Base-by-base conservation (phyloP, 2,113 vertebrate species). In the Panthera tigris region DNA sequence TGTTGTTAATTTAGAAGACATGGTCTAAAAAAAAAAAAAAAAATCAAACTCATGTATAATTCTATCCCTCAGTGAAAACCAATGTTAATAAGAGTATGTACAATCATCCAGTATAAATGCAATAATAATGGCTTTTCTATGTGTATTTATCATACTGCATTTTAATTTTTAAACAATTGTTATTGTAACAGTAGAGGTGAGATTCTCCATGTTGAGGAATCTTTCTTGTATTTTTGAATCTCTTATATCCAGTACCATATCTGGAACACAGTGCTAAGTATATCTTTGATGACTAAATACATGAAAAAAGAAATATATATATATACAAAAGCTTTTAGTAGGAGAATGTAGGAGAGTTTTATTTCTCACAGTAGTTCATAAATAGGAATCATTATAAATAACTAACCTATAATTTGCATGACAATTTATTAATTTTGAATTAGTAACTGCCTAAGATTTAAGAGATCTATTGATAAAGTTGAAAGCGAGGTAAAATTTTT, bases 401-500 rank as follows among this genome's bases (percentile, higher is more conserved):
- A 86, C 50, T 90, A 68, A 84, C 36, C n/a, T 48, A 9, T 80
- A 89, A 83, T 92, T 91, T 80, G 81, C 66, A 88, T 94, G 48
- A 29, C 33, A 88, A 3, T 83, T 83, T 61, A 76, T 63, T 95
- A 87, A 86, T 80, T 95, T 95, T 91, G 68, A 48, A 41, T 81
- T 74, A 68, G 52, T 93, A 82, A 74, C 50, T 61, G 10, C 33
- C 45, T 52, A 91, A 41, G 91, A 94, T 95, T 91, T 92, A 66
- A 61, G 91, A 78, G 36, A 89, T 88, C 29, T 79, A 45, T 31
- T 82, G 69, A 61, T 90, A 86, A 66, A 9, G 8, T 81, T 74
- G 61, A 88, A 96, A 91, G 89, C 2, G 8, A 90, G 15, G 5
- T 94, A 81, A 57, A 41, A 76, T 90, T 94, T 94, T 91, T 84